phyloP scores from a whole-genome alignment of 2,888 invertebrate species.

The Acronicta psi region DNA sequence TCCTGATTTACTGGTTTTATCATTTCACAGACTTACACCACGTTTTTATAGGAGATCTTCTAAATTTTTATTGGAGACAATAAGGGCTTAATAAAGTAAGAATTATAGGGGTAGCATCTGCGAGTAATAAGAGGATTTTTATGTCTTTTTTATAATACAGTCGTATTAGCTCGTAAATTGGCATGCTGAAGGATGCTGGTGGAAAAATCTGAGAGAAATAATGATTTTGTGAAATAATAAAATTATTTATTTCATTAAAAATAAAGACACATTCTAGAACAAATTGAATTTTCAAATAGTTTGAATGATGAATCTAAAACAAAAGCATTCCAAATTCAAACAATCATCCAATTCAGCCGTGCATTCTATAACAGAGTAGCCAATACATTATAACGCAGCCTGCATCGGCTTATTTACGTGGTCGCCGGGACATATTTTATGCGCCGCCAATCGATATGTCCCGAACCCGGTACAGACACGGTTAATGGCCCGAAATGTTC shows the following conservation, averaged over 20 bases:
- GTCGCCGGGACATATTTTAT: conserved; percentile 73
- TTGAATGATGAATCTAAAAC: background rate
- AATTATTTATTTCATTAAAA: too few species aligned
- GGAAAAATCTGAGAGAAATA: too few species aligned
- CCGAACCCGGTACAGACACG: conserved; percentile 63
- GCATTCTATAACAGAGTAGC: conserved; percentile 29
- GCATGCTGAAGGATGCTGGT: conserved; percentile 3
- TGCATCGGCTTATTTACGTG: conserved; percentile 65
- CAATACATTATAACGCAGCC: conserved; percentile 38
- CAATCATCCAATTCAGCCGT: conserved; percentile 7
- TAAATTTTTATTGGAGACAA: conserved; percentile 84
- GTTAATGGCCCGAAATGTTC: conserved; percentile 76
- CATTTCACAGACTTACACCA: conserved; percentile 52
- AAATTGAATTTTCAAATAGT: background rate
- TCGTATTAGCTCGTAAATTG: conserved; percentile 37
- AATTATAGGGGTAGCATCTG: conserved; percentile 67
- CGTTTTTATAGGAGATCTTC: conserved; percentile 79
- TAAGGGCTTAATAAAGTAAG: conserved; percentile 80
- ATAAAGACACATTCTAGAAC: too few species aligned
- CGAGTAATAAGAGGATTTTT: conserved; percentile 40
- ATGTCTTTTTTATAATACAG: conserved; percentile 45
- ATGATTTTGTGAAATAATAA: too few species aligned
- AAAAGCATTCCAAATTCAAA: conserved; percentile 7
- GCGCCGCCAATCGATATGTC: conserved; percentile 75
- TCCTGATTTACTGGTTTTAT: conserved; percentile 68